These are phyloP conservation scores for Dendrocincla tyrannina DNA, from an alignment of 2,797 vertebrate genomes.

Conservation along the genomic window DNA sequence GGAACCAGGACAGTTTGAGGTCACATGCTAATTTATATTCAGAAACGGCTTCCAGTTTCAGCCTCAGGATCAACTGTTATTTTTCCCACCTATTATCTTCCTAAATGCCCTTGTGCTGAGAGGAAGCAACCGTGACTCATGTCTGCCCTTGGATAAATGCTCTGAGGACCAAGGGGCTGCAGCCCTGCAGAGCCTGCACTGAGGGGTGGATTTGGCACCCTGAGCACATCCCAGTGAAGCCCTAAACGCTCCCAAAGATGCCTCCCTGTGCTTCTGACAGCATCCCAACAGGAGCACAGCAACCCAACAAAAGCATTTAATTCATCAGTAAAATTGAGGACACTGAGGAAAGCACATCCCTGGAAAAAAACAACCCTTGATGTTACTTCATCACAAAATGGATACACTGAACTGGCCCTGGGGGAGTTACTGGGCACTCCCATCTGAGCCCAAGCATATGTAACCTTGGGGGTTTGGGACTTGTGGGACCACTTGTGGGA, in stretches of 20 bases:
- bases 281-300: not conserved
- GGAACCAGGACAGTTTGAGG: conserved; percentile 24
- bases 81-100: conserved; percentile 38
- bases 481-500: too few relatives aligned
- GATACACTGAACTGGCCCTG: not conserved
- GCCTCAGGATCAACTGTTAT: conserved; percentile 50
- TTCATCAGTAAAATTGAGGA: not conserved
- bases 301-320: not conserved
- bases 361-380: not conserved
- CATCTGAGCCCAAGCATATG: too few relatives aligned
- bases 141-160: not conserved
- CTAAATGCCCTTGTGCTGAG: not conserved
- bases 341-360: not conserved
- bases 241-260: rapidly evolving
- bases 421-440: too few relatives aligned
- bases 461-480: too few relatives aligned
- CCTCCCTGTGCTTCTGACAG: not conserved
- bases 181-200: not conserved
- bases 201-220: not conserved
- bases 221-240: not conserved
- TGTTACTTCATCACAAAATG: not conserved
- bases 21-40: conserved; percentile 53
- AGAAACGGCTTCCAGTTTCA: conserved; percentile 36
- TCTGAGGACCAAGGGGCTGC: not conserved
- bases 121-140: rapidly evolving